These are phyloP conservation scores for Regulus satrapa DNA, from an alignment of 2,113 vertebrate species.

Conservation along the genomic window DNA sequence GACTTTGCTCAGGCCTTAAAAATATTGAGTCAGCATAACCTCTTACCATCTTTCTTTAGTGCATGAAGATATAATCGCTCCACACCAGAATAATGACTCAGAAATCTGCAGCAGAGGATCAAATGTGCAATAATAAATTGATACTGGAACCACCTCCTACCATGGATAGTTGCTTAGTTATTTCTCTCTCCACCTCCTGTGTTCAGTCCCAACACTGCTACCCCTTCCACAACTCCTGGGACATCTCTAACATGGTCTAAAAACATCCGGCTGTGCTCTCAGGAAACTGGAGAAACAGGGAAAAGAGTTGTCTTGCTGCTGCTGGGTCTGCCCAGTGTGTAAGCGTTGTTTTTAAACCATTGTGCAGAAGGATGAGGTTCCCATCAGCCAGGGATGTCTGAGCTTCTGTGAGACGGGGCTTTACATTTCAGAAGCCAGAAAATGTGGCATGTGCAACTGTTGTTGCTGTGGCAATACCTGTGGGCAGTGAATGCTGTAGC, in stretches of 20 bases:
- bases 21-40: constrained; percentile 16
- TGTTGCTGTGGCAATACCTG: background rate
- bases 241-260: background rate
- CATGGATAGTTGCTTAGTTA: background rate
- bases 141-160: background rate
- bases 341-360: background rate
- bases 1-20: background rate
- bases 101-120: background rate
- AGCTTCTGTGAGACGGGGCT: background rate
- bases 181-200: background rate
- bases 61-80: background rate
- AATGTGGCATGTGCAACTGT: background rate
- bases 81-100: background rate
- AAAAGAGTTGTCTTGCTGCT: background rate
- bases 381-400: background rate
- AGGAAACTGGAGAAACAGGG: background rate
- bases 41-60: background rate
- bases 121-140: background rate
- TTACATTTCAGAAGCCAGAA: background rate
- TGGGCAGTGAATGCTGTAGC: background rate
- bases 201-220: background rate
- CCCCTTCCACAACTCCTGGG: background rate
- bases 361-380: background rate
- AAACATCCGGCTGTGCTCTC: background rate
- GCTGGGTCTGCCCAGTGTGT: background rate